phyloP scores from a whole-genome alignment of 1,140 invertebrate genomes.

The Zaprionus africanus region DNA sequence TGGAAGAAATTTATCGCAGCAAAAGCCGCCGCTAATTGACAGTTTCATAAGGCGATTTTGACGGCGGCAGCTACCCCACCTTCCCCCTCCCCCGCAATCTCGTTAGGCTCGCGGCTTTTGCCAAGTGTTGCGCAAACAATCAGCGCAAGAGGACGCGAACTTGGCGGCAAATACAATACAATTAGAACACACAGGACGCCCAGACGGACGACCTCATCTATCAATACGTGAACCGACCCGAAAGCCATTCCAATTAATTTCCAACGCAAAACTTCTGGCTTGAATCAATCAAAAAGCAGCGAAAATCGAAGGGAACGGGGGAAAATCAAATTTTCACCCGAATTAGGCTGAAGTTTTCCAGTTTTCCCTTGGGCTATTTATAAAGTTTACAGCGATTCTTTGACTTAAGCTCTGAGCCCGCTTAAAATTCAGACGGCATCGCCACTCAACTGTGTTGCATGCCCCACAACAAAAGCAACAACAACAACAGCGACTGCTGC shows the following conservation, averaged over 20 bases:
- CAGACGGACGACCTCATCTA: slow-evolving; percentile 4
- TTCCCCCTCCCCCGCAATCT: slow-evolving; percentile 28
- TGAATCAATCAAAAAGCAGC: slow-evolving; percentile 62
- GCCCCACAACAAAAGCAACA: slow-evolving; percentile 32
- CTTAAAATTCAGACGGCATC: slow-evolving; percentile 48
- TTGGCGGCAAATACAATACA: slow-evolving; percentile 40
- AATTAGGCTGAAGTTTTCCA: background rate
- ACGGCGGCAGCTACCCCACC: background rate
- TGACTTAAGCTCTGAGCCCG: slow-evolving; percentile 18
- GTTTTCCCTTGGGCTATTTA: slow-evolving; percentile 31
- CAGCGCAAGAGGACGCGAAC: slow-evolving; percentile 30
- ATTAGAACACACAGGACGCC: background rate
- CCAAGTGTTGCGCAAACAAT: slow-evolving; percentile 75
- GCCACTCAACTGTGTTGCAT: slow-evolving; percentile 7
- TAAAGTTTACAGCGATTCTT: slow-evolving; percentile 33
- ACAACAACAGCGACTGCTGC: slow-evolving; percentile 43
- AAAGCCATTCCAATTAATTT: slow-evolving; percentile 66
- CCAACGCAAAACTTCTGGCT: slow-evolving; percentile 32
- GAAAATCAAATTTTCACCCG: slow-evolving; percentile 25
- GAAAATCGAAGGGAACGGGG: background rate
- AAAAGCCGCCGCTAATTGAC: slow-evolving; percentile 75
- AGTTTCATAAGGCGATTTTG: slow-evolving; percentile 65
- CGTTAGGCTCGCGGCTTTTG: slow-evolving; percentile 53
- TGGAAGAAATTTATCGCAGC: slow-evolving; percentile 58
- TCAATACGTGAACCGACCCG: background rate